Evolutionary conservation across 1,140 invertebrate genomes (phyloP), one percentile per base, ranked within the genome.

Genomic region (Galleria mellonella): DNA sequence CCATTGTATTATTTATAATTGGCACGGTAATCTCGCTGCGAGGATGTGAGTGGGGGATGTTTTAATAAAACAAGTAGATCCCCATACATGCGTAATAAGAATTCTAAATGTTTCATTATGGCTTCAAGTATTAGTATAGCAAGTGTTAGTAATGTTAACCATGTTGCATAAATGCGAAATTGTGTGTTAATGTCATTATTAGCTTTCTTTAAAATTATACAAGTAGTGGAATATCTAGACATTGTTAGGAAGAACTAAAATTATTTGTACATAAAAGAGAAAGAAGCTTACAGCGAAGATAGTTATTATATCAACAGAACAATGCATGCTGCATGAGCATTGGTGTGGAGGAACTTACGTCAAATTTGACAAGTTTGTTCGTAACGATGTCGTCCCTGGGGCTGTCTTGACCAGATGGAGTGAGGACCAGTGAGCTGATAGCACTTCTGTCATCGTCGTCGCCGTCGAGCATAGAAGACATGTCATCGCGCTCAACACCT

Each of bases 381-480:
- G 59, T 71, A 41, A 83, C 82, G 17, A 72, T 67, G 39, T 85
- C 82, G 14, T 84, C 76, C 43, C 72, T 62, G 8, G 77, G 79
- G 43, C 79, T 83, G 51, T 76, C 65, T 37, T 74, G 72, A 27
- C 70, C 75, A 23, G 72, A 66, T 2, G 79, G 68, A 13, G 75
- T 65, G 28, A 83, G 74, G 35, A 83, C 77, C 31, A 91, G 75
- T 1, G 91, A 92, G 51, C 91, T 91, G 37, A 92, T 89, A 36
- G 91, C 87, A 52, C 90, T 91, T 35, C 86, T 88, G 50, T 94
- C 93, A 36, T 94, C 92, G 41, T 92, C 92, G 37, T 93, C 90
- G 7, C 91, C 91, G 17, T 91, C 91, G 13, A 92, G 78, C 55
- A 93, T 89, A 4, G 91, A 88, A 0, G 91, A 92, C 55, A 92